Evolutionary conservation across 2,888 invertebrate species (phyloP), one percentile per base, ranked within the genome.

Genomic region (Crocallis elinguaria): DNA sequence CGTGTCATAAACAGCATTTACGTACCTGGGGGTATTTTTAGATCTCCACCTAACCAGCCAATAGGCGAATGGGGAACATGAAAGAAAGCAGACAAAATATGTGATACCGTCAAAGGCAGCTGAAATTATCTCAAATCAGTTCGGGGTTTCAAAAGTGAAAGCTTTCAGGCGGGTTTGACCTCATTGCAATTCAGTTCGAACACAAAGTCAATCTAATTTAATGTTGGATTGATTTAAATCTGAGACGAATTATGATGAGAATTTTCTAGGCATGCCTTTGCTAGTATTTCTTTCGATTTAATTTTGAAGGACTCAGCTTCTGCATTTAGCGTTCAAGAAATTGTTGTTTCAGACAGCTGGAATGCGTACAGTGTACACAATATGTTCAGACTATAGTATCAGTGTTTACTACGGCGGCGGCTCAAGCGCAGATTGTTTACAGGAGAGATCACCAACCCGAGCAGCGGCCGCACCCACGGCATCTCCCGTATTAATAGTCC

Each of bases 401-500:
- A 71, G 70, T 82, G 79, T 84, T 84, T 84, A 82, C 82, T 83
- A 82, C 41, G 36, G 17, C 27, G 14, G 48, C 48, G 12, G 33
- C 38, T 33, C 45, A 30, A 33, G 33, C 77, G 60, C 58, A 61
- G 59, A 65, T 67, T 83, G 82, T 85, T 84, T 83, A 85, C 68
- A 66, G 59, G 65, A 76, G 55, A 73, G 83, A 82, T 80, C 82
- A 79, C 77, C 79, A 78, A 82, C 80, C 81, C 79, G 52, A 35
- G 71, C 61, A 13, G 33, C 41, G 12, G 37, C 57, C 63, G 49
- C 60, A 48, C 46, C 46, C 49, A 43, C 48, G 46, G 54, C 48
- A 17, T 36, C 48, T 44, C 53, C 50, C 46, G 60, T 74, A 72
- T 76, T 76, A 73, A 75, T 79, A 75, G 73, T 67, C 37, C 41